Base-by-base conservation (phyloP, 2,888 invertebrate species). In the Mythimna albipuncta region DNA sequence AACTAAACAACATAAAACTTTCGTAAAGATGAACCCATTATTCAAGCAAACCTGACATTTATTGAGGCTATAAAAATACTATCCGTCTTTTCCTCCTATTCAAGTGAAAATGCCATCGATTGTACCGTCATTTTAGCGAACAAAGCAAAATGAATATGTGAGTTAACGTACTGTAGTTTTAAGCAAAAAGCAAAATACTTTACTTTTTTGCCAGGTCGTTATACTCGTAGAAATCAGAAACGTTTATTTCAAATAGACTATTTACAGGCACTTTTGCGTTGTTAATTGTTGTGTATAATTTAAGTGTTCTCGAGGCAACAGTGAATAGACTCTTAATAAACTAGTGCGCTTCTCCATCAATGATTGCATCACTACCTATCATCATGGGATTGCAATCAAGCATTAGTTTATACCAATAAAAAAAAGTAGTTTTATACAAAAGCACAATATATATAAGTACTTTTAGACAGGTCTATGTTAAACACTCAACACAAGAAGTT, bases 61-160 rank as follows among this genome's bases (percentile, higher is more conserved):
- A 58, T 50, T 2, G 58, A 64, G 38, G 38, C 47, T n/a, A 57
- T 69, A 69, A 70, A 67, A 68, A 69, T 57, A 47, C 19, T 16
- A 57, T 55, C 35, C 35, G 35, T 38, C 44, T 57, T 69, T 55
- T 57, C 4, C 69, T 57, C 44, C 21, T n/a, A 38, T 70, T 68
- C n/a, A 38, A 57, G 35, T 26, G 35, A 57, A 69, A 57, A 70
- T 68, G 11, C 26, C 3, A 57, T 38, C 47, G 47, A 47, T 5
- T 35, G 13, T 35, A 26, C 32, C 16, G 6, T 13, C 2, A 69
- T 44, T 32, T 44, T 21, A n/a, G 38, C 5, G 9, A 54, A 44
- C 19, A 26, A 47, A 35, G 4, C 3, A 9, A 10, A 47, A 57
- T 35, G 19, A 55, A 57, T 57, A 4, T 32, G 1, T 7, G 19